Evolutionary conservation across 2,797 vertebrate genomes (phyloP).

Genomic region (Xenops minutus): DNA sequence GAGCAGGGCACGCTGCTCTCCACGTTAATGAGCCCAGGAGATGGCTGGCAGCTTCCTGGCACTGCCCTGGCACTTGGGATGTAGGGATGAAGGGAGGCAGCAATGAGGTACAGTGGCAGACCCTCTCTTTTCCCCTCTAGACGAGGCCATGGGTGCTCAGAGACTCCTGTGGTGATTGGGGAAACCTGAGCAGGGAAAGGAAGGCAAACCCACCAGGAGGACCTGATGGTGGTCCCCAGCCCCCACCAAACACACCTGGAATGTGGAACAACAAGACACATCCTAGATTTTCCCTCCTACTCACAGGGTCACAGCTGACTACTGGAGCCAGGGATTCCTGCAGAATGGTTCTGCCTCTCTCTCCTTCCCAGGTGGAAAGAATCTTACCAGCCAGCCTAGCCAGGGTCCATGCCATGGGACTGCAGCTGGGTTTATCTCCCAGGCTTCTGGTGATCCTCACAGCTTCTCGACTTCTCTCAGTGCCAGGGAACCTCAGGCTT

Average conservation of each 20-base stretch:
- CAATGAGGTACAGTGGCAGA: not conserved
- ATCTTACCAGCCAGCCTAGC: not conserved
- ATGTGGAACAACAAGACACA: not conserved
- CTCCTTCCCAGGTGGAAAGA: not conserved
- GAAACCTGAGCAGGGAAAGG: not conserved
- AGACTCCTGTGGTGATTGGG: fast-evolving
- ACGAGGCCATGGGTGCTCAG: not conserved
- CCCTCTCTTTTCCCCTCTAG: not conserved
- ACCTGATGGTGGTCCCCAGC: not conserved
- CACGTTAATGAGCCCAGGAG: constrained; percentile 26
- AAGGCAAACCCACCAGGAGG: not conserved
- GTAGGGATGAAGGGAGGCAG: not conserved
- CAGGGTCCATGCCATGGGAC: fast-evolving
- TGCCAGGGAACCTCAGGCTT: not conserved
- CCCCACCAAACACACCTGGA: not conserved
- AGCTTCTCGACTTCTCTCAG: not conserved
- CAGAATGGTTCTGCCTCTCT: not conserved
- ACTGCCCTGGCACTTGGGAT: not conserved
- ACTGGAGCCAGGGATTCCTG: not conserved
- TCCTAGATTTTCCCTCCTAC: not conserved
- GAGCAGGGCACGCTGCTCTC: not conserved
- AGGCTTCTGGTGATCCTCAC: not conserved
- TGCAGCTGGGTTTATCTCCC: not conserved
- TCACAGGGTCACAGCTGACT: not conserved
- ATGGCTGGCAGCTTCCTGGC: not conserved